Percentiles rank a stretch among this genome's conserved stretches.
Evolutionary conservation across 2,113 vertebrate genomes (phyloP).

Genomic region (Montifringilla adamsi): DNA sequence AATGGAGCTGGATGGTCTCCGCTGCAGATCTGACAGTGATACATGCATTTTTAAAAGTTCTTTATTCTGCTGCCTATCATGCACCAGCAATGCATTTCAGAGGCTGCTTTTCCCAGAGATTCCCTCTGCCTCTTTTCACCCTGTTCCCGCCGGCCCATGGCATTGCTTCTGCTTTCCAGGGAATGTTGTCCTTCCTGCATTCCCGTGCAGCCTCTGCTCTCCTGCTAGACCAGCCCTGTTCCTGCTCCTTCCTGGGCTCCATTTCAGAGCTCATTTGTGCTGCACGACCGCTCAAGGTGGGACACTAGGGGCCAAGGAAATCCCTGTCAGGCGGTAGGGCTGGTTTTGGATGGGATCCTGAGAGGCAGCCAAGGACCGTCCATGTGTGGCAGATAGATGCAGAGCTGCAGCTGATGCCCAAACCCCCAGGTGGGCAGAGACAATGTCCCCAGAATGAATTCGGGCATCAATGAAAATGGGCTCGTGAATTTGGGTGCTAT

Average conservation of each 20-base stretch:
- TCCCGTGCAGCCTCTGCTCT: rapidly evolving
- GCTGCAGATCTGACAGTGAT: neutral
- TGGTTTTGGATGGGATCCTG: neutral
- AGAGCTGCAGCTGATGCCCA: neutral
- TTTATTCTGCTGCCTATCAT: neutral
- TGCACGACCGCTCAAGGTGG: neutral
- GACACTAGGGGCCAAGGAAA: neutral
- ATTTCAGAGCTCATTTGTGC: neutral
- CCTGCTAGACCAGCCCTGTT: neutral
- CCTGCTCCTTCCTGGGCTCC: neutral
- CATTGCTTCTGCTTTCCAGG: neutral
- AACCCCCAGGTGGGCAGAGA: rapidly evolving
- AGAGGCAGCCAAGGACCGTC: neutral
- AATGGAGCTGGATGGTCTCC: neutral
- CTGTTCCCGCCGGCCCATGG: neutral
- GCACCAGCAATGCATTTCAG: neutral
- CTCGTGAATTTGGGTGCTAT: neutral
- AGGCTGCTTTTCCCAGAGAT: neutral
- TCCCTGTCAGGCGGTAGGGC: neutral
- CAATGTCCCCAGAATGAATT: neutral
- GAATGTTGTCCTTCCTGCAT: rapidly evolving
- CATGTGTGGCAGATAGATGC: rapidly evolving
- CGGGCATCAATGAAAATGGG: neutral
- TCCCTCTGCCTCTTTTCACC: neutral
- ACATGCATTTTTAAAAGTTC: neutral